phyloP scores from a whole-genome alignment of 2,888 invertebrate species.

The Polyploca ridens region DNA sequence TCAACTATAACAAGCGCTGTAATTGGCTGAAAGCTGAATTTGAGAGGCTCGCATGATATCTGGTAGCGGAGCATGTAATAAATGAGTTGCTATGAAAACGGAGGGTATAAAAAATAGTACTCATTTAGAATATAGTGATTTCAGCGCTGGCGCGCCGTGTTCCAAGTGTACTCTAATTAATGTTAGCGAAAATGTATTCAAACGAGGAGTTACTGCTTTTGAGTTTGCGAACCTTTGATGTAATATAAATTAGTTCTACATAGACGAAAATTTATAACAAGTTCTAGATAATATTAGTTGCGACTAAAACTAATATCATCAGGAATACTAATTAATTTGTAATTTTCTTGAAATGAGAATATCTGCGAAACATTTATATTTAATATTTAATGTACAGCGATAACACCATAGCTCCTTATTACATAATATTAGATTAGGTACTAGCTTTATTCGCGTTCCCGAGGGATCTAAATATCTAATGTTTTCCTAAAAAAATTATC shows the following conservation, averaged over 20 bases:
- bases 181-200: conserved; percentile 21
- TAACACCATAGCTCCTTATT: too few relatives aligned
- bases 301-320: not conserved
- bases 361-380: too few relatives aligned
- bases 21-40: conserved; percentile 67
- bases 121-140: conserved; percentile 34
- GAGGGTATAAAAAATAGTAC: conserved; percentile 41
- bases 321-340: not conserved
- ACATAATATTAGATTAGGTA: too few relatives aligned
- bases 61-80: conserved; percentile 37
- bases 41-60: conserved; percentile 62
- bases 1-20: conserved; percentile 71
- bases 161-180: not conserved
- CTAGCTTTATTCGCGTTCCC: too few relatives aligned
- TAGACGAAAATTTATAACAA: conserved; percentile 3
- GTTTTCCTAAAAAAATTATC: too few relatives aligned
- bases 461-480: too few relatives aligned
- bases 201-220: conserved; percentile 3
- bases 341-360: not conserved
- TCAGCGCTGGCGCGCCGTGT: conserved; percentile 21
- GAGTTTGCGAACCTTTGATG: not conserved
- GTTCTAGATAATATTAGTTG: not conserved
- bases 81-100: conserved; percentile 39
- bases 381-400: too few relatives aligned
- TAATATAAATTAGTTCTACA: not conserved